These are phyloP conservation scores for Triplophysa siluroides DNA, from an alignment of 2,113 vertebrate genomes.

Conservation along the genomic window DNA sequence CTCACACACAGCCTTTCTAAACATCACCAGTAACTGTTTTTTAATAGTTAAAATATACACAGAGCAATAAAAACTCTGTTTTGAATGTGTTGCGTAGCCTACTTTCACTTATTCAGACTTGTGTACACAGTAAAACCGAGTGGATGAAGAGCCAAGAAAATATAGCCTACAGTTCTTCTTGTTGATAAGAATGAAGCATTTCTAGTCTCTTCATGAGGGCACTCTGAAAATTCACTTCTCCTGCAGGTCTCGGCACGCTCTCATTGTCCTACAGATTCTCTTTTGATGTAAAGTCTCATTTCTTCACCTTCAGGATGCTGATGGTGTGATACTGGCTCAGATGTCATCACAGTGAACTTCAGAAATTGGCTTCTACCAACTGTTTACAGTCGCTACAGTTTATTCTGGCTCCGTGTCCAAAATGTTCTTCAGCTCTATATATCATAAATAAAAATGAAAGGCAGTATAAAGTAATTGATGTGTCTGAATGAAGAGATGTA, in stretches of 20 bases:
- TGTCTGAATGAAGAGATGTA: background rate
- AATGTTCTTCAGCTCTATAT: background rate
- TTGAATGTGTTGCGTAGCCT: background rate
- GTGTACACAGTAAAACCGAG: background rate
- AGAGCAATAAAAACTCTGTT: background rate
- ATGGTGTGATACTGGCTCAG: constrained; percentile 17
- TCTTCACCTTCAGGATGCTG: constrained; percentile 8
- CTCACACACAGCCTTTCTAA: too few species aligned
- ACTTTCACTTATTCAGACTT: background rate
- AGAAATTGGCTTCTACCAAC: constrained; percentile 14
- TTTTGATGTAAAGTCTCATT: constrained; percentile 30
- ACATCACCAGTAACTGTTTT: background rate
- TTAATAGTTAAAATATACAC: background rate
- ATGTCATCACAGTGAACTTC: constrained; percentile 11
- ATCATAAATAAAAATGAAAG: background rate
- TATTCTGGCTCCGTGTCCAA: background rate
- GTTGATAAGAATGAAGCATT: background rate
- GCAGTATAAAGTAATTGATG: background rate
- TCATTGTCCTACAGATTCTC: constrained; percentile 1
- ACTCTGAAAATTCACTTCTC: background rate
- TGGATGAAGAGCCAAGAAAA: background rate
- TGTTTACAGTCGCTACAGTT: constrained; percentile 4
- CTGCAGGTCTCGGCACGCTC: constrained; percentile 26
- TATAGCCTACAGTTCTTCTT: background rate
- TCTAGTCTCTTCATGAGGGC: background rate